These are phyloP conservation scores for Pachyramphus minor DNA, from an alignment of 2,113 vertebrate genomes.

Conservation along the genomic window DNA sequence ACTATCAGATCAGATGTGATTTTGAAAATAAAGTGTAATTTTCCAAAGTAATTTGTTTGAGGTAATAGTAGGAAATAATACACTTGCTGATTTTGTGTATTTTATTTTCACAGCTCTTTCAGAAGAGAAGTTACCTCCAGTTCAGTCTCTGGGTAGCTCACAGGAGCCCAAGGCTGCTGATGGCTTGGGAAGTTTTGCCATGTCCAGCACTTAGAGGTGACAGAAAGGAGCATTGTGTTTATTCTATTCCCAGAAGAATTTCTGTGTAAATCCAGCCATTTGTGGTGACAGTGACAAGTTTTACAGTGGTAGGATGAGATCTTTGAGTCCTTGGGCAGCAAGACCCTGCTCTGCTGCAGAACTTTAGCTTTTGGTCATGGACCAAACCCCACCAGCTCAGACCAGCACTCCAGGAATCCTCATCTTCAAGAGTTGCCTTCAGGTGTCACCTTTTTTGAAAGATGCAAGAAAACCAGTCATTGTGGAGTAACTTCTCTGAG, in stretches of 20 bases:
- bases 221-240: neutral
- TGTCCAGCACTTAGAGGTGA: neutral
- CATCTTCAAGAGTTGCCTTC: neutral
- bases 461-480: neutral
- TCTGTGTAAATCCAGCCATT: neutral
- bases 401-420: neutral
- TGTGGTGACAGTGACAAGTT: neutral
- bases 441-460: neutral
- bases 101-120: neutral
- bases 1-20: neutral
- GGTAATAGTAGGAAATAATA: neutral
- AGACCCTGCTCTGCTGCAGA: neutral
- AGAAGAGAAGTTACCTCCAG: neutral
- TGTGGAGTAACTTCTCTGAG: neutral
- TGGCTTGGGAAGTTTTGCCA: neutral
- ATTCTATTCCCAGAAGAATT: neutral
- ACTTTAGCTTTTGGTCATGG: neutral
- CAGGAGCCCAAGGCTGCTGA: neutral
- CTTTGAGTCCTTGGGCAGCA: neutral
- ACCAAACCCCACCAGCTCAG: neutral
- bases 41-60: neutral
- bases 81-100: neutral
- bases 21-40: neutral
- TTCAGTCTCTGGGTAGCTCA: neutral
- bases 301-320: neutral